Evolutionary conservation across 92 coral and sea anemone genomes (phyloP).

Genomic region (Micromussa lordhowensis): DNA sequence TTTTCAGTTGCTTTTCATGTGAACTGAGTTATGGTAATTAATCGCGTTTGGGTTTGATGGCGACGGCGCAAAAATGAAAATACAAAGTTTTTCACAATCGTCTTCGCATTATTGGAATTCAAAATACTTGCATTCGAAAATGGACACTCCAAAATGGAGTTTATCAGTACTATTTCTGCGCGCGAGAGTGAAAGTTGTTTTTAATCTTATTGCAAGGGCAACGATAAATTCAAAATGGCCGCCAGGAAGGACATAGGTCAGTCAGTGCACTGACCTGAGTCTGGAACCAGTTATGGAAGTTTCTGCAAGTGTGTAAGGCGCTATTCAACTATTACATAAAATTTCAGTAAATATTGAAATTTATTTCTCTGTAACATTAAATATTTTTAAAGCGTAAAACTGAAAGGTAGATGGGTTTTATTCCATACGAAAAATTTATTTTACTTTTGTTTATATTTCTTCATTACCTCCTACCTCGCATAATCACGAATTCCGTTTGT

Average conservation of each 20-base stretch:
- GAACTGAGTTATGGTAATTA: slow-evolving; percentile 6
- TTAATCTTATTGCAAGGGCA: neutral
- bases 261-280: neutral
- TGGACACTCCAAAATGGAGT: neutral
- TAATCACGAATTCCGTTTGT: slow-evolving; percentile 57
- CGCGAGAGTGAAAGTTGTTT: neutral
- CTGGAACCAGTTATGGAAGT: neutral
- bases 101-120: neutral
- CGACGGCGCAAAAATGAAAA: neutral
- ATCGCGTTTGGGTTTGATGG: slow-evolving; percentile 4
- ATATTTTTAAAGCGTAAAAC: neutral
- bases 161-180: neutral
- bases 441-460: slow-evolving; percentile 29
- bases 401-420: neutral
- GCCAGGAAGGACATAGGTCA: neutral
- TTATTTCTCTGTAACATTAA: neutral
- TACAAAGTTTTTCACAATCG: neutral
- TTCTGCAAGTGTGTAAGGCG: neutral
- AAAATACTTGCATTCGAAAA: neutral
- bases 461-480: slow-evolving; percentile 21
- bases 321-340: neutral
- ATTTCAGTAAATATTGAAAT: neutral
- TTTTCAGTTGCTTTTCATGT: slow-evolving; percentile 14
- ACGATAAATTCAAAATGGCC: slow-evolving; percentile 24
- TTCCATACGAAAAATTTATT: slow-evolving; percentile 26